These are phyloP conservation scores for Crotalus tigris DNA, from an alignment of 2,113 vertebrate genomes.

Conservation along the genomic window DNA sequence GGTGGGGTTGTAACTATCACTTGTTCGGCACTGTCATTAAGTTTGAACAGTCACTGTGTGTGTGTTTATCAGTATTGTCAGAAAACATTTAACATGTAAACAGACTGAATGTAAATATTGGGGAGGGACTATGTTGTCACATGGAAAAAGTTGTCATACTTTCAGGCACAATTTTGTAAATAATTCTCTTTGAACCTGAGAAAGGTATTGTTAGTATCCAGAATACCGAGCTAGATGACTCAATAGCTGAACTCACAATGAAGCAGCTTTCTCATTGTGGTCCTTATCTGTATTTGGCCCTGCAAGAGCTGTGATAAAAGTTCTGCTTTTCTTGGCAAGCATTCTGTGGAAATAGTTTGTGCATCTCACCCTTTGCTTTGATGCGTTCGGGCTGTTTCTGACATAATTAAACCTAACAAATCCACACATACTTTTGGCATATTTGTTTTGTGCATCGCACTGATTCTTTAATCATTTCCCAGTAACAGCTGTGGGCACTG, in stretches of 20 bases:
- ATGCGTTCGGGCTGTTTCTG: not conserved
- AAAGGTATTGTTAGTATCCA: not conserved
- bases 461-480: not conserved
- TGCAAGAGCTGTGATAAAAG: not conserved
- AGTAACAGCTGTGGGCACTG: not conserved
- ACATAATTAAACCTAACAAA: not conserved
- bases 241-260: not conserved
- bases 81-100: not conserved
- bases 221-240: not conserved
- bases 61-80: not conserved
- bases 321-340: not conserved
- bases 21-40: not conserved
- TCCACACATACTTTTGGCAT: not conserved
- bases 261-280: not conserved
- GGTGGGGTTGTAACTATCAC: not conserved
- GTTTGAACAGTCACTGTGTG: not conserved
- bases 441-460: not conserved
- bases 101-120: not conserved
- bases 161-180: not conserved
- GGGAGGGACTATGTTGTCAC: not conserved
- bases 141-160: not conserved
- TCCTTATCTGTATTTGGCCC: not conserved
- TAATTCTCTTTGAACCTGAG: not conserved
- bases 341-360: not conserved
- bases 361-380: not conserved